phyloP scores from a whole-genome alignment of 2,797 vertebrate genomes.

The Arctocebus calabarensis region DNA sequence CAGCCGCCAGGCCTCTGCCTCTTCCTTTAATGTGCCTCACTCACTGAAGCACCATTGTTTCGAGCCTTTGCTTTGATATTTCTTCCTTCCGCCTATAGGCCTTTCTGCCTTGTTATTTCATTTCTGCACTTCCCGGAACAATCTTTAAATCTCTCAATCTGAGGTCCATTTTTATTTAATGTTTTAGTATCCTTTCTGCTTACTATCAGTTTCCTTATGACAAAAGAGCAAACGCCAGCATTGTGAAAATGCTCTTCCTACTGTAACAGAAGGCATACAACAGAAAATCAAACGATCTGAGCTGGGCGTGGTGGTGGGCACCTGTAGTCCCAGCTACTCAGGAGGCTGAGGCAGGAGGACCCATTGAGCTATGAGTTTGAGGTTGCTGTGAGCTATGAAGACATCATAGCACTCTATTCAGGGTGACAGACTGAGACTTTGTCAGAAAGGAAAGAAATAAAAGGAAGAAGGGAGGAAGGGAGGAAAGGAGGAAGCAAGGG shows the following conservation, averaged over 20 bases:
- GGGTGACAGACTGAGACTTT: too few species aligned
- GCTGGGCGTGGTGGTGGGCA: too few species aligned
- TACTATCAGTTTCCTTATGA: background rate
- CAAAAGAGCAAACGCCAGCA: background rate
- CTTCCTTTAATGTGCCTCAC: background rate
- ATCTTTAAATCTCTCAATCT: constrained; percentile 4
- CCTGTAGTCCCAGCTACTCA: too few species aligned
- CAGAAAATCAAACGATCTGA: background rate
- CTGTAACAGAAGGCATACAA: background rate
- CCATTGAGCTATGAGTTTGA: too few species aligned
- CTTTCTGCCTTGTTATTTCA: background rate
- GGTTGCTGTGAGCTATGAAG: too few species aligned
- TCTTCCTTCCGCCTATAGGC: background rate
- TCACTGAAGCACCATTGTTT: background rate
- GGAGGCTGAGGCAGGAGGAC: too few species aligned
- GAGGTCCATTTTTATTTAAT: background rate
- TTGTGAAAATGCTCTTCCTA: background rate
- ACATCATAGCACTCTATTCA: too few species aligned
- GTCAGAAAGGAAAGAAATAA: too few species aligned
- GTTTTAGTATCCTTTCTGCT: background rate
- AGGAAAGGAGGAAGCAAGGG: too few species aligned
- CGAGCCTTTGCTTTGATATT: background rate
- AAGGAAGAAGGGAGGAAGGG: too few species aligned
- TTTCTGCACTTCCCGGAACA: background rate
- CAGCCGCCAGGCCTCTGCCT: background rate